Evolutionary conservation across 2,797 vertebrate genomes (phyloP).

Genomic region (Enteromius thamalakanensis): DNA sequence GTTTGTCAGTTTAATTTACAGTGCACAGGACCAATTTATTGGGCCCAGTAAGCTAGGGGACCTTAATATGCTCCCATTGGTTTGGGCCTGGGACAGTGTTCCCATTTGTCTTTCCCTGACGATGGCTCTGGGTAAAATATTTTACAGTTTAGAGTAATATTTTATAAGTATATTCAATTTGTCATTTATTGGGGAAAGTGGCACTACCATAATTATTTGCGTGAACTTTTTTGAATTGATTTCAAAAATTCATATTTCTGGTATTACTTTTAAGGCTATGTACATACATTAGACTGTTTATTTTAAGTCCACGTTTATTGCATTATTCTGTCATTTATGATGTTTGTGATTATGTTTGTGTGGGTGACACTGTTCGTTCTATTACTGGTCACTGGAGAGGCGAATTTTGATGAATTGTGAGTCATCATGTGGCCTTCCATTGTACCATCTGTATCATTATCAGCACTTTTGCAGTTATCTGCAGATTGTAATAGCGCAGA

Average conservation of each 20-base stretch:
- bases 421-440: background rate
- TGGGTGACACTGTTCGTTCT: background rate
- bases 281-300: background rate
- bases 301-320: background rate
- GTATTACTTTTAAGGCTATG: background rate
- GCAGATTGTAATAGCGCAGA: background rate
- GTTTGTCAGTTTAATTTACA: background rate
- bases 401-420: background rate
- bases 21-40: background rate
- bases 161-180: background rate
- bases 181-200: background rate
- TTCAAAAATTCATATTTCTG: background rate
- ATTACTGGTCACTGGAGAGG: background rate
- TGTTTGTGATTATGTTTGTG: background rate
- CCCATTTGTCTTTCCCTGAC: background rate
- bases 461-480: background rate
- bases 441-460: conserved; percentile 6
- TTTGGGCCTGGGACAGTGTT: background rate
- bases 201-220: background rate
- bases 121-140: no score
- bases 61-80: background rate
- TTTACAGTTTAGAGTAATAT: background rate
- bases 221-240: background rate
- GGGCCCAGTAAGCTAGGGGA: background rate
- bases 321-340: background rate